Conservation (phyloP, 2,888 invertebrate genomes). For the Loripinus fragilis region DNA sequence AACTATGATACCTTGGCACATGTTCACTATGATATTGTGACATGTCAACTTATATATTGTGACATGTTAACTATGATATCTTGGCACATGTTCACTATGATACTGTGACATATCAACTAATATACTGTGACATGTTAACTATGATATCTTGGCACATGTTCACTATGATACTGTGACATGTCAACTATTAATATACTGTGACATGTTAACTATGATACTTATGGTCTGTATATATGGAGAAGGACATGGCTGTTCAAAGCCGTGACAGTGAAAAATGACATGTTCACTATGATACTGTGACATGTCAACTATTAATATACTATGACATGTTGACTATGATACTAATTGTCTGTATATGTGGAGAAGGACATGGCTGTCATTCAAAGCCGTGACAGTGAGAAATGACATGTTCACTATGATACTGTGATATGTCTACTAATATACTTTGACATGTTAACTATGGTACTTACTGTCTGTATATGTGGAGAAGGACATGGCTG, state of each 20-base stretch:
- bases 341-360: constrained; percentile 83
- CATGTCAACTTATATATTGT: constrained; percentile 88
- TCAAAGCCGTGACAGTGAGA: constrained; percentile 59
- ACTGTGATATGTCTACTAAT: too few relatives aligned
- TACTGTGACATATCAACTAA: too few relatives aligned
- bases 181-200: too few relatives aligned
- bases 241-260: constrained; percentile 89
- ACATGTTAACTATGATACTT: too few relatives aligned
- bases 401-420: too few relatives aligned
- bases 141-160: too few relatives aligned
- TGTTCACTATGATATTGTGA: constrained; percentile 87
- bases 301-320: too few relatives aligned
- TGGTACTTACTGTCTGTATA: constrained; percentile 83
- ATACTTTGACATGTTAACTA: constrained; percentile 82
- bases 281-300: too few relatives aligned
- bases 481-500: constrained; percentile 91
- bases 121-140: too few relatives aligned
- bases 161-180: too few relatives aligned
- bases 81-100: too few relatives aligned
- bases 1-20: constrained; percentile 71
- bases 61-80: constrained; percentile 64
- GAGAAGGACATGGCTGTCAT: constrained; percentile 93
- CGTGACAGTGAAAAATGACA: constrained; percentile 65
- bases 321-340: too few relatives aligned
- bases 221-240: constrained; percentile 85